Evolutionary conservation across 2,113 vertebrate genomes (phyloP), one percentile per base, ranked within the genome.

Genomic region (Protobothrops flavoviridis): DNA sequence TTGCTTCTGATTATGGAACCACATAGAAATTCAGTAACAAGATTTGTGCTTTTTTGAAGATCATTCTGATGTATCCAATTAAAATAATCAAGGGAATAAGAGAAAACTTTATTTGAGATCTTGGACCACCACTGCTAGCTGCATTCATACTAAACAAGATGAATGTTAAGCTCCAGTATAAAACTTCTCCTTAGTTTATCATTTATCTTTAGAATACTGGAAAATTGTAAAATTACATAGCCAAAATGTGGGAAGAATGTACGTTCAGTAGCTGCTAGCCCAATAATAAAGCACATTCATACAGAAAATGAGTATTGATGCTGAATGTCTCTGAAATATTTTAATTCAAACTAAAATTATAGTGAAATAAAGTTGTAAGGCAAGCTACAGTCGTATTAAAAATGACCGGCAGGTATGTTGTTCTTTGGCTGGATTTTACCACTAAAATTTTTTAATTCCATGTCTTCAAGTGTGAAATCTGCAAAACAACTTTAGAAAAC

Each of bases 401-500:
- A 26, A 56, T 92, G 33, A 33, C 24, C 57, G 5, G 13, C 85
- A 15, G 4, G 9, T 1, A 21, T 26, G 4, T 87, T 92, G 20
- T 61, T 24, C 4, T 24, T 88, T 85, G 43, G 33, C 48, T 64
- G 29, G 3, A 17, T 93, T 87, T 90, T 57, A 86, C 53, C 39
- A 53, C 29, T 23, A 56, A 89, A 81, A 8, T 1, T 91, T 93
- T 93, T 59, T 64, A 24, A 89, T 53, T 50, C 85, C 94, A 23
- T 92, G 85, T 94, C 2, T 94, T 94, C 88, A 94, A 99, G 99
- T 99, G 99, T 96, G 98, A 98, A 95, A 98, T 99, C 95, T 99
- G 99, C 95, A 98, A 98, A 91, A 89, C 55, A 74, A 94, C 97
- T 95, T 97, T 99, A 97, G 98, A 98, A 95, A 96, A 99, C 87